phyloP scores from a whole-genome alignment of 1,140 invertebrate genomes.

The Tetragonula clypearis region DNA sequence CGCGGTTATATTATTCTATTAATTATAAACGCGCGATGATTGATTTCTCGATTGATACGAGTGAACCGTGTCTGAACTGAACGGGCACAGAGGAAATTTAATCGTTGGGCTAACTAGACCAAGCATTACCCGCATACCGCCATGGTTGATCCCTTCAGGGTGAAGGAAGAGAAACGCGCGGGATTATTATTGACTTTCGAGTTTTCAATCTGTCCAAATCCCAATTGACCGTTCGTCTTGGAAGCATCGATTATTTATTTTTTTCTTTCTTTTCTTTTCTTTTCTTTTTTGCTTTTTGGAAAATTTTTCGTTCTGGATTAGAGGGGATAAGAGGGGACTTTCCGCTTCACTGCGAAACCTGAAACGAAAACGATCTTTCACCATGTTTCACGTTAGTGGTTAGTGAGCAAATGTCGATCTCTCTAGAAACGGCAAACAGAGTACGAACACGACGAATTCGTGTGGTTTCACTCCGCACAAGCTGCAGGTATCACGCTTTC shows the following conservation, averaged over 20 bases:
- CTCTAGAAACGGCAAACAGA: background rate
- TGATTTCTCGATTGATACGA: background rate
- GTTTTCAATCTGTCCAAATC: background rate
- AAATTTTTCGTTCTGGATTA: background rate
- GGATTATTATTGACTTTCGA: background rate
- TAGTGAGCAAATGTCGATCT: background rate
- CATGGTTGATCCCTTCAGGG: slow-evolving; percentile 62
- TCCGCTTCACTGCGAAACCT: slow-evolving; percentile 5
- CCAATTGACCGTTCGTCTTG: background rate
- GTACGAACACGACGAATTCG: background rate
- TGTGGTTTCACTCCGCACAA: slow-evolving; percentile 19
- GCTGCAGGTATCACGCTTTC: slow-evolving; percentile 25
- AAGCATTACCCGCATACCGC: slow-evolving; percentile 66
- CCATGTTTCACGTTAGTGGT: background rate
- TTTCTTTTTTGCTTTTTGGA: too few species aligned
- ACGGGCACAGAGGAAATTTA: slow-evolving; percentile 41
- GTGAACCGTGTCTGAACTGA: background rate
- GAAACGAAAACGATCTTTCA: slow-evolving; percentile 23
- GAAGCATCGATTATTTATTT: background rate
- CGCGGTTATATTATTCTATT: background rate
- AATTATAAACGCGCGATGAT: background rate
- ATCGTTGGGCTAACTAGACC: slow-evolving; percentile 63
- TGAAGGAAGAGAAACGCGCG: slow-evolving; percentile 25
- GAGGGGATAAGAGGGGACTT: background rate
- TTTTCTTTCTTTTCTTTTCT: too few species aligned